phyloP scores from a whole-genome alignment of 2,797 vertebrate species.

The Buphagus erythrorhynchus region DNA sequence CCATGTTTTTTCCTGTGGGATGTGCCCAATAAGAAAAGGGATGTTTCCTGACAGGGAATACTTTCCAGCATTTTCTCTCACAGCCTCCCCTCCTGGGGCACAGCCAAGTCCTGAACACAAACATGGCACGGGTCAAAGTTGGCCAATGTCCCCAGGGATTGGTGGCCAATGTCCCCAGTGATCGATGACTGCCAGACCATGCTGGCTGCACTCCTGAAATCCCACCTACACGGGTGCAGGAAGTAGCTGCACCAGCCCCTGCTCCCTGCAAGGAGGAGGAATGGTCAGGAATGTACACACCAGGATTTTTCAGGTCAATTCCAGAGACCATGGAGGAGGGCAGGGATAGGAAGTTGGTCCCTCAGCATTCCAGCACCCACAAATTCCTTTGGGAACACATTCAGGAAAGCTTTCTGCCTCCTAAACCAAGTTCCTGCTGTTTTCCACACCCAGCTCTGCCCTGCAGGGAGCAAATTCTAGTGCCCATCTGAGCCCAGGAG shows the following conservation, averaged over 20 bases:
- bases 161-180: not conserved
- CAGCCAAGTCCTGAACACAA: not conserved
- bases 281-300: not conserved
- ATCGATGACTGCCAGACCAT: rapidly evolving
- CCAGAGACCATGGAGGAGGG: not conserved
- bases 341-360: not conserved
- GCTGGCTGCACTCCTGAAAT: not conserved
- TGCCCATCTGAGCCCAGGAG: not conserved
- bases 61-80: rapidly evolving
- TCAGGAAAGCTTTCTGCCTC: not conserved
- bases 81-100: not conserved
- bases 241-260: not conserved
- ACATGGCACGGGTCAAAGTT: rapidly evolving
- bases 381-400: not conserved
- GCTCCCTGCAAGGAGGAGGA: not conserved
- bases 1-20: rapidly evolving
- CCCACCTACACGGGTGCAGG: not conserved
- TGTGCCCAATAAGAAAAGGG: not conserved
- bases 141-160: not conserved
- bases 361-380: not conserved
- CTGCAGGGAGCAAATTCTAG: not conserved
- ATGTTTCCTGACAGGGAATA: not conserved
- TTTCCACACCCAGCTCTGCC: not conserved
- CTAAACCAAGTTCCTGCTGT: not conserved
- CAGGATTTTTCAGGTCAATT: not conserved